Conservation (phyloP, 35 echinoderm and acorn worm genomes). For the Antedon bifida region DNA sequence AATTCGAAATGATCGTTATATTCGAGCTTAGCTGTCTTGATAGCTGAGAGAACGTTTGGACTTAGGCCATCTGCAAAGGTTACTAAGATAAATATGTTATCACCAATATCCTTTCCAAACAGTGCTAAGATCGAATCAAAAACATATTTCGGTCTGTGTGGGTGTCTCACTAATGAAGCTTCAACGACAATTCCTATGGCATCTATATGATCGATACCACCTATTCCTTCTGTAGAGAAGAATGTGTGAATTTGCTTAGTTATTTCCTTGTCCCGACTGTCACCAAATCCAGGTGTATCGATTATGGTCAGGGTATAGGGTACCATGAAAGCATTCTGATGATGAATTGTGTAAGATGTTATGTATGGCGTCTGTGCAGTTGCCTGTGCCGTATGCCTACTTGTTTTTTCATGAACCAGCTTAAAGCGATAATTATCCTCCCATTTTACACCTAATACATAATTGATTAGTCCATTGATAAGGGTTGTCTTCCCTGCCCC, state of each 20-base stretch:
- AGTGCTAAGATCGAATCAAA: conserved; percentile 44
- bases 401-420: conserved; percentile 20
- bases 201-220: conserved; percentile 45
- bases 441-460: conserved; percentile 42
- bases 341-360: conserved; percentile 42
- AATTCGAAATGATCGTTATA: conserved; percentile 41
- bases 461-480: conserved; percentile 49
- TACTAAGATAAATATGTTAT: conserved; percentile 42
- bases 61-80: conserved; percentile 50
- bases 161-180: conserved; percentile 20
- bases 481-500: conserved; percentile 54
- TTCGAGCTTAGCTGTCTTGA: conserved; percentile 36
- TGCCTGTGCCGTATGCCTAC: conserved; percentile 25
- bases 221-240: conserved; percentile 16
- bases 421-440: conserved; percentile 43
- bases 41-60: conserved; percentile 22
- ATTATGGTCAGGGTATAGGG: conserved; percentile 50
- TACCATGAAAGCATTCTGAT: conserved; percentile 10
- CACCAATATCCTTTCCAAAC: conserved; percentile 49
- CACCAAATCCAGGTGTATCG: conserved; percentile 66
- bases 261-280: conserved; percentile 50
- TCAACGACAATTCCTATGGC: conserved; percentile 49
- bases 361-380: conserved; percentile 42
- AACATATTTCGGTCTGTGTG: conserved; percentile 32
- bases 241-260: conserved; percentile 38